Evolutionary conservation across 2,888 invertebrate genomes (phyloP), one percentile per base, ranked within the genome.

Genomic region (Iphiclides podalirius): DNA sequence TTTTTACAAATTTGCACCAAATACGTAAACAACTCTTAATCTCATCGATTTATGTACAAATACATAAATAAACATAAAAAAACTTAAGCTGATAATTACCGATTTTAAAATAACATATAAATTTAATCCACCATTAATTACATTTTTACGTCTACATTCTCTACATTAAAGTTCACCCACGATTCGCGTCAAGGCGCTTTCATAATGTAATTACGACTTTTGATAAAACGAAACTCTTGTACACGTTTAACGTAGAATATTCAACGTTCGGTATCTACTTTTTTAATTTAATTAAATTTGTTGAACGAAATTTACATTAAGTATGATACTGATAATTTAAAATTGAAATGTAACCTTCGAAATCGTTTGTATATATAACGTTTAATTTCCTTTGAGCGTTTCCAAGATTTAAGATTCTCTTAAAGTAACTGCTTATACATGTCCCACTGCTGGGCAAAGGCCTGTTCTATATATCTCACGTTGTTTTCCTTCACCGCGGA

Each of bases 151-250:
- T 17, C 35, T 34, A 34, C 49, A 44, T 49, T 44, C 28, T 17
- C 35, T 34, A 34, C 49, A 44, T 49, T 44, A 49, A 49, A 49
- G 39, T 33, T 44, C 39, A 49, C 26, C 39, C 49, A 44, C 39
- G 49, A 49, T 38, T 49, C 49, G 38, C 49, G 43, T 49, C 43
- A 43, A 43, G 43, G 43, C 43, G 49, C 44, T 44, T 49, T 44
- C 44, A 49, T 44, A 49, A 39, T 44, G 49, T 44, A 49, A 49
- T 44, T 49, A 49, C 39, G 44, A 49, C 44, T 49, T 49, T 49
- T 44, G 43, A 44, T 49, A 49, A 44, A 49, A 49, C 39, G 44
- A 49, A 49, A 43, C 38, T 48, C 43, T 43, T 43, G 43, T 43
- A 49, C 43, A 38, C 43, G 43, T 49, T 49, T 49, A 49, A 43